Conservation (phyloP, 53 echinoderm and acorn worm genomes). For the Mesocentrotus franciscanus region DNA sequence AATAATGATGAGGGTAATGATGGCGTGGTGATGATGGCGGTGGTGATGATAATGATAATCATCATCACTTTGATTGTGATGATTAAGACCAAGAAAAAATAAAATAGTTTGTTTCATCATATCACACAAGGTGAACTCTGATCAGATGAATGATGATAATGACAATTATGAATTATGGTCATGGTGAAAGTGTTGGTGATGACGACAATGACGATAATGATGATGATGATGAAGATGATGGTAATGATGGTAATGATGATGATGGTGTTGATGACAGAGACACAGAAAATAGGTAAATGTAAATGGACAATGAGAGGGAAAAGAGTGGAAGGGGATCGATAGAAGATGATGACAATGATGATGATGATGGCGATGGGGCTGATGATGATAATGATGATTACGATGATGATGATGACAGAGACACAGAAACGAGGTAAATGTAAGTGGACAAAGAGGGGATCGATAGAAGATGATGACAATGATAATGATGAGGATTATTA, state of each 20-base stretch:
- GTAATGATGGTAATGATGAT: not conserved
- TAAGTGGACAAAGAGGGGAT: no score
- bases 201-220: not conserved
- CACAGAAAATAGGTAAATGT: no score
- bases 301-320: no score
- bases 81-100: not conserved
- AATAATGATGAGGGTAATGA: not conserved
- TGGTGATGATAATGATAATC: not conserved
- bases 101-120: no score
- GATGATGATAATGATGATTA: constrained; percentile 32
- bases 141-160: not conserved
- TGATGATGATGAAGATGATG: constrained; percentile 52
- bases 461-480: not conserved
- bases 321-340: no score
- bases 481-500: not conserved
- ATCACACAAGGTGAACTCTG: not conserved
- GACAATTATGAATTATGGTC: not conserved
- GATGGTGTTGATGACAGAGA: constrained; percentile 17
- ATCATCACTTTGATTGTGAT: not conserved
- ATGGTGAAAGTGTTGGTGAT: constrained; percentile 4
- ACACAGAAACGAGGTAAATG: not conserved
- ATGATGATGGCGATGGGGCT: not conserved
- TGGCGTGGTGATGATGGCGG: not conserved
- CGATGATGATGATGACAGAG: constrained; percentile 37
- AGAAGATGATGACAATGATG: not conserved